phyloP scores from a whole-genome alignment of 2,113 vertebrate genomes.

The Anser cygnoides region DNA sequence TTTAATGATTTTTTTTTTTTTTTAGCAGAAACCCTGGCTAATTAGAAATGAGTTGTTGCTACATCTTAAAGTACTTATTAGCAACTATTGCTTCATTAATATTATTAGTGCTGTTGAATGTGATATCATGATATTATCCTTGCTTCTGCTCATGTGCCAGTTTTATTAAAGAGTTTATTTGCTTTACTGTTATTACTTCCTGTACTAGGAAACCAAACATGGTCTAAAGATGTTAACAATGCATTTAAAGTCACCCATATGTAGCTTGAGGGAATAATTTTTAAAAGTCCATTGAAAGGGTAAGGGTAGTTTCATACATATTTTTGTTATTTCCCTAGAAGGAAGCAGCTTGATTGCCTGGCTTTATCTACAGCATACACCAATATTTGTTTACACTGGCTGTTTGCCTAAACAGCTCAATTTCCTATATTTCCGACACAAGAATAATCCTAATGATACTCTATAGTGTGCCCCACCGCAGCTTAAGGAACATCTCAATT shows the following conservation, averaged over 20 bases:
- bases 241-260: not conserved
- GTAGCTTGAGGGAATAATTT: slow-evolving; percentile 26
- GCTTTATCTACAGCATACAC: not conserved
- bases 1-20: not conserved
- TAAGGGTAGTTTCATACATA: not conserved
- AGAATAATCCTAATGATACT: not conserved
- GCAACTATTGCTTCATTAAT: not conserved
- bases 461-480: not conserved
- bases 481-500: not conserved
- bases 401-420: slow-evolving; percentile 14
- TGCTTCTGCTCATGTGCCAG: not conserved
- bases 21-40: not conserved
- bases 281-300: not conserved
- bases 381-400: not conserved
- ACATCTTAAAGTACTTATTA: not conserved
- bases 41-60: not conserved
- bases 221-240: slow-evolving; percentile 33
- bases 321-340: slow-evolving; percentile 28
- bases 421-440: slow-evolving; percentile 10
- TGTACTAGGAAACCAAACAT: slow-evolving; percentile 37
- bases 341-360: not conserved
- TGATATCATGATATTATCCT: not conserved
- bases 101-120: not conserved
- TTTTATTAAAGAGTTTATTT: slow-evolving; percentile 50
- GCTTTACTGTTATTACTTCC: slow-evolving; percentile 61